phyloP scores from a whole-genome alignment of 37 sponge, comb jelly and placozoan species.

The Bolinopsis microptera region DNA sequence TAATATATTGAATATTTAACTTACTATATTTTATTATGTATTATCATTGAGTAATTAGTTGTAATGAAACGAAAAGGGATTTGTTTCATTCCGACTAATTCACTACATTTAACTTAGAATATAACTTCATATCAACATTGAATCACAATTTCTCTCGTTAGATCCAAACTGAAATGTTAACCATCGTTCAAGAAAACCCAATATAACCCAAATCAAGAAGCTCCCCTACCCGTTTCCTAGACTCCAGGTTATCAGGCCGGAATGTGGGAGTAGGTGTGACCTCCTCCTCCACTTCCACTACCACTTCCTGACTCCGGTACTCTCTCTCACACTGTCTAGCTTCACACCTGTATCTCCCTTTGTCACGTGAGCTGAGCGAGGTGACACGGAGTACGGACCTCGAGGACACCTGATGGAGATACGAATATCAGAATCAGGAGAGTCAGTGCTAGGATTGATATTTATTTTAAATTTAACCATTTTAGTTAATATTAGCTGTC shows the following conservation, averaged over 20 bases:
- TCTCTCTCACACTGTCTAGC: not conserved
- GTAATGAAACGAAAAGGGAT: not conserved
- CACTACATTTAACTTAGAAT: not conserved
- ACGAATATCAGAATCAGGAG: too few relatives aligned
- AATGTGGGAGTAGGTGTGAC: not conserved
- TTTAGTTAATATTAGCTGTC: too few relatives aligned
- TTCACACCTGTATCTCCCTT: not conserved
- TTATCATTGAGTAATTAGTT: not conserved
- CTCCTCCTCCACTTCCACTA: not conserved
- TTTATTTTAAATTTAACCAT: too few relatives aligned
- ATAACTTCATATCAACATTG: not conserved
- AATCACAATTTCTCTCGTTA: too few relatives aligned
- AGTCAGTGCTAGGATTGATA: too few relatives aligned
- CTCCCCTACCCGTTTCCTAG: not conserved
- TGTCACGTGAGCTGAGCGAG: not conserved
- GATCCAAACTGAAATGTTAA: too few relatives aligned
- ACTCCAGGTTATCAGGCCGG: conserved; percentile 1
- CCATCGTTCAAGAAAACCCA: too few relatives aligned
- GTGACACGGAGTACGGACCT: not conserved
- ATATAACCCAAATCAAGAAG: too few relatives aligned
- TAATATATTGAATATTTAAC: too few relatives aligned
- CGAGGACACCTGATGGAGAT: not conserved
- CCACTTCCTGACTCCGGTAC: not conserved
- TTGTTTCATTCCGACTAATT: not conserved
- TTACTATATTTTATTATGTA: not conserved